Conservation (phyloP, 2,888 invertebrate genomes). For the Colletes collaris region DNA sequence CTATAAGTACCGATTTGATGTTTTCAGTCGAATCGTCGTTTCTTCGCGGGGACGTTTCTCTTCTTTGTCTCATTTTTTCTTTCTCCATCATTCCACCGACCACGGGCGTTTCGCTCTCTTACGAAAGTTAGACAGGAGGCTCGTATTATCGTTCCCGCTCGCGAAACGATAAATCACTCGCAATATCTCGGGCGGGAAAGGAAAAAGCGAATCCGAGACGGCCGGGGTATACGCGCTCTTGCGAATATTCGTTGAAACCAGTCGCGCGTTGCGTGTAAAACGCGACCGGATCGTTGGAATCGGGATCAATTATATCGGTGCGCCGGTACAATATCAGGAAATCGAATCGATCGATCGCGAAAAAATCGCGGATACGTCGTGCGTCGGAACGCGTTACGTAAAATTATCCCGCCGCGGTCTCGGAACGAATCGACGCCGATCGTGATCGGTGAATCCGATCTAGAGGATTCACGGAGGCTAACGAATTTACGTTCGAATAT, state of each 20-base stretch:
- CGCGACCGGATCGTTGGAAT: constrained; percentile 4
- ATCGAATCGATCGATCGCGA: constrained; percentile 18
- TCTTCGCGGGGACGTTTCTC: too few relatives aligned
- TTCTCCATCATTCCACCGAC: too few relatives aligned
- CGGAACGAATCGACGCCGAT: neutral
- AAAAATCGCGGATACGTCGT: constrained; percentile 10
- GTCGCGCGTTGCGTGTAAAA: constrained; percentile 4
- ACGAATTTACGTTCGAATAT: too few relatives aligned
- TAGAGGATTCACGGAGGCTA: too few relatives aligned
- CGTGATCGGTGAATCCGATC: too few relatives aligned
- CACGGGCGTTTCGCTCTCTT: too few relatives aligned
- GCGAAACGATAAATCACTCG: neutral
- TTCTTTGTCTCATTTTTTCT: too few relatives aligned
- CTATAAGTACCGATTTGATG: too few relatives aligned
- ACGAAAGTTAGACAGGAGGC: too few relatives aligned
- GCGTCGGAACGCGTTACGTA: constrained; percentile 27
- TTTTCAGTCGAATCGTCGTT: too few relatives aligned
- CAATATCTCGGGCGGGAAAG: neutral
- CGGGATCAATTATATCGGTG: constrained; percentile 7
- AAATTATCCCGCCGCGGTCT: constrained; percentile 29
- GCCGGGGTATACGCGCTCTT: neutral
- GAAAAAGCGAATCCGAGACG: neutral
- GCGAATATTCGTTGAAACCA: constrained; percentile 1
- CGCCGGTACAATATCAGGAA: neutral
- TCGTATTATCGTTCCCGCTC: neutral